phyloP scores from a whole-genome alignment of 1,140 invertebrate genomes.

The Pinna nobilis region DNA sequence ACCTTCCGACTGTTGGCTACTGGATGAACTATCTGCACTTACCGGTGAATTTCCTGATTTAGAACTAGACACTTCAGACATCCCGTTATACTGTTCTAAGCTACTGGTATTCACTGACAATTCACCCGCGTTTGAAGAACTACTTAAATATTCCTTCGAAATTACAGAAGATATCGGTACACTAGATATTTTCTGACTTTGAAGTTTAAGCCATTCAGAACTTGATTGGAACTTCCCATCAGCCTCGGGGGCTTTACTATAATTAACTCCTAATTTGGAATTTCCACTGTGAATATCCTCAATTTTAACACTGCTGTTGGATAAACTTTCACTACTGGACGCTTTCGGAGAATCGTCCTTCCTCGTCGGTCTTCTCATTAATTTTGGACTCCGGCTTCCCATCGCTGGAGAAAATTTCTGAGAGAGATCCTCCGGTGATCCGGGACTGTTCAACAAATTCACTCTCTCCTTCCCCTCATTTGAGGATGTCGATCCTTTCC shows the following conservation, averaged over 20 bases:
- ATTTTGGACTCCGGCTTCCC: slow-evolving; percentile 41
- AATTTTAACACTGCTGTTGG: slow-evolving; percentile 1
- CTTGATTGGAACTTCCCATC: not conserved
- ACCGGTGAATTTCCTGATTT: too few relatives aligned
- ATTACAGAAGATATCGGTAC: not conserved
- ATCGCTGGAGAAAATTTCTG: slow-evolving; percentile 30
- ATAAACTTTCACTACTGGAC: not conserved
- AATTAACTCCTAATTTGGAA: too few relatives aligned
- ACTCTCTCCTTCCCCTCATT: slow-evolving; percentile 33
- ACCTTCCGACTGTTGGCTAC: not conserved
- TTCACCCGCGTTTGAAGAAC: not conserved
- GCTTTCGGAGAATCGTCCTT: slow-evolving; percentile 5
- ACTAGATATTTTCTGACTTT: slow-evolving; percentile 5
- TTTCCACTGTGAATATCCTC: slow-evolving; percentile 8
- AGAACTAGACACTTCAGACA: too few relatives aligned
- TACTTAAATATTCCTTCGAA: not conserved
- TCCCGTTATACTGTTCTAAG: not conserved
- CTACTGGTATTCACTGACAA: not conserved
- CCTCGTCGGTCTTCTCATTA: slow-evolving; percentile 8
- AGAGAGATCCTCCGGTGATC: slow-evolving; percentile 20
- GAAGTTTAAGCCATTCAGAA: slow-evolving; percentile 2
- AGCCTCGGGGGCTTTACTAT: too few relatives aligned
- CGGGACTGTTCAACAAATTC: not conserved
- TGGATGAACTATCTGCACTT: not conserved
- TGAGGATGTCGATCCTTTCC: slow-evolving; percentile 25